Base-by-base conservation (phyloP, 2,797 vertebrate genomes). In the Acipenser transmontanus region DNA sequence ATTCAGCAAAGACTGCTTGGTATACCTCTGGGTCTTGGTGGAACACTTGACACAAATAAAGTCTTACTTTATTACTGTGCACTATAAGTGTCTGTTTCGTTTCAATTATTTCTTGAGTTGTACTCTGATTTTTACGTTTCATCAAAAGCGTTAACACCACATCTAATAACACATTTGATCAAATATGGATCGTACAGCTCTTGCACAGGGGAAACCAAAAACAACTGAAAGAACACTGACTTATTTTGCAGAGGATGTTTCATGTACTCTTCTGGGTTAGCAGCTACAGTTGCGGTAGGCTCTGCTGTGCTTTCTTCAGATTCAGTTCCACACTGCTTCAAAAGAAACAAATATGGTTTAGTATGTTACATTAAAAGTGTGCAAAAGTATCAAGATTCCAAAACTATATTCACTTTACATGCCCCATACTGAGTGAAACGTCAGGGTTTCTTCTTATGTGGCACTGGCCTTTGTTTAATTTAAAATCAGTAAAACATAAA, bases 221-320 rank as follows among this genome's bases (percentile, higher is more conserved):
- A 34, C 34, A 34, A 34, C 3, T 34, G 34, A 34, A 34, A 34
- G 34, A 34, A 49, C 6, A 66, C 64, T n/a, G 51, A 92, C 91
- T 78, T 90, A 87, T 92, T 89, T 82, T 92, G 91, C 82, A 92
- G 81, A 66, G 90, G 91, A 72, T 91, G 91, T 76, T 92, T 92
- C 74, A 91, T 76, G 73, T 91, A 90, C 77, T 84, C 80, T 75
- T 91, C 91, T 61, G 88, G 78, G 79, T 79, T 87, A 0, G 77
- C 80, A 76, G 82, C 76, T 62, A 78, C 81, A 72, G 80, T 73
- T 63, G 70, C 74, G 1, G 89, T 83, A 67, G 78, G 72, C 61
- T 80, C 79, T 52, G 72, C 65, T 54, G 65, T 76, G 62, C 68
- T 74, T 66, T 92, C 89, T 80, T 90, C 90, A 76, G 82, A 80